Percentiles rank a stretch among this genome's conserved stretches.
These are phyloP conservation scores for Condylura cristata DNA, from an alignment of 2,113 vertebrate genomes.

Conservation along the genomic window DNA sequence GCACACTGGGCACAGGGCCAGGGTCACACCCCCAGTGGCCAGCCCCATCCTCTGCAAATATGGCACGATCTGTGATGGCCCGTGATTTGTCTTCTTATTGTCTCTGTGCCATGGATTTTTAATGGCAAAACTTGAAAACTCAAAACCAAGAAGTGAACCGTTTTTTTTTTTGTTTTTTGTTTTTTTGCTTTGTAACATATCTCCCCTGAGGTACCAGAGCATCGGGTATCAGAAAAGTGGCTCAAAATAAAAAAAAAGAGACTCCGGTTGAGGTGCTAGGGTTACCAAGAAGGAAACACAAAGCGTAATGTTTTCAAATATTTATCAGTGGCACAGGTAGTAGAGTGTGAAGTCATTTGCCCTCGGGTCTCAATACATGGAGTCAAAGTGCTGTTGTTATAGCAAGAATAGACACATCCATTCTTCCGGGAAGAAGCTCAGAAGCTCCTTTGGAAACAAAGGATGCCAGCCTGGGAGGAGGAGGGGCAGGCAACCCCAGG, in stretches of 20 bases:
- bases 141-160: neutral
- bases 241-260: neutral
- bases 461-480: neutral
- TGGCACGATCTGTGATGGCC: neutral
- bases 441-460: too few relatives aligned
- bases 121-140: neutral
- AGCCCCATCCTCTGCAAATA: neutral
- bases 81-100: neutral
- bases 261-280: neutral
- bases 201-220: neutral
- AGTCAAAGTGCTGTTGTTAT: neutral
- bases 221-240: neutral
- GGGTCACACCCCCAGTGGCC: neutral
- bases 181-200: neutral
- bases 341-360: neutral
- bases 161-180: too few relatives aligned
- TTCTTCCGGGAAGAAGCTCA: neutral
- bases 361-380: neutral
- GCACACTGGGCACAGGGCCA: too few relatives aligned
- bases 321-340: neutral
- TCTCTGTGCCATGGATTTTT: constrained; percentile 9
- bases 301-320: neutral
- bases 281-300: neutral
- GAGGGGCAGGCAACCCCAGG: too few relatives aligned
- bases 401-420: neutral